Evolutionary conservation across 2,113 vertebrate species (phyloP).

Genomic region (Callipepla squamata): DNA sequence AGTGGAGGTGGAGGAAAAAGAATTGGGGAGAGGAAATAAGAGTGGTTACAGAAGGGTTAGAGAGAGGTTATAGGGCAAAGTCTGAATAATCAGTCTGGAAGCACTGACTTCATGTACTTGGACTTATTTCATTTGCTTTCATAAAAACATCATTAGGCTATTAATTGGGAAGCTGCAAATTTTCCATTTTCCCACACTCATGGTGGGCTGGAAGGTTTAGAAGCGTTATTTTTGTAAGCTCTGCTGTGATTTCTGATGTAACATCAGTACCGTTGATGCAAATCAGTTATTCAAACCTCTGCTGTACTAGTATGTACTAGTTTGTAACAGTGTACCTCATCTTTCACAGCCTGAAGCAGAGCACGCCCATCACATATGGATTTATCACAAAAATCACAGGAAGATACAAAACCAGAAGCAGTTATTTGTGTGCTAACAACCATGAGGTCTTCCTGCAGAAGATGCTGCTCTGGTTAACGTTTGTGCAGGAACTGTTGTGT

Average conservation of each 20-base stretch:
- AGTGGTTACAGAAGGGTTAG: background rate
- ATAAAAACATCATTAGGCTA: conserved; percentile 36
- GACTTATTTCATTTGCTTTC: conserved; percentile 27
- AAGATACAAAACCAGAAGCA: background rate
- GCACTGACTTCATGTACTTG: background rate
- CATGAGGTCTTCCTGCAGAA: background rate
- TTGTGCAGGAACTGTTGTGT: background rate
- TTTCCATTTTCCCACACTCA: conserved; percentile 25
- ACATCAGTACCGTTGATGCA: background rate
- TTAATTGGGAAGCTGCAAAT: conserved; percentile 8
- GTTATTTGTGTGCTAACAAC: background rate
- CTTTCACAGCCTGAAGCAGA: background rate
- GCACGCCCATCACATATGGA: background rate
- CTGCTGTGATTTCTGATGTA: background rate
- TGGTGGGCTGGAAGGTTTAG: background rate
- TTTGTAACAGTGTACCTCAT: background rate
- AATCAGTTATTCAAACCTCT: background rate
- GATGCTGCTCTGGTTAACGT: background rate
- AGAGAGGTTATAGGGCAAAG: conserved; percentile 19
- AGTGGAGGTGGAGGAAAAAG: background rate
- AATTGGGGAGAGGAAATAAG: background rate
- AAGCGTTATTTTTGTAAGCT: conserved; percentile 7
- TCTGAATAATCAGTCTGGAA: conserved; percentile 24
- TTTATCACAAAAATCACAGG: background rate
- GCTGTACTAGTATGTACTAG: accelerated